Conservation (phyloP, 2,113 vertebrate genomes). For the Anser cygnoides region DNA sequence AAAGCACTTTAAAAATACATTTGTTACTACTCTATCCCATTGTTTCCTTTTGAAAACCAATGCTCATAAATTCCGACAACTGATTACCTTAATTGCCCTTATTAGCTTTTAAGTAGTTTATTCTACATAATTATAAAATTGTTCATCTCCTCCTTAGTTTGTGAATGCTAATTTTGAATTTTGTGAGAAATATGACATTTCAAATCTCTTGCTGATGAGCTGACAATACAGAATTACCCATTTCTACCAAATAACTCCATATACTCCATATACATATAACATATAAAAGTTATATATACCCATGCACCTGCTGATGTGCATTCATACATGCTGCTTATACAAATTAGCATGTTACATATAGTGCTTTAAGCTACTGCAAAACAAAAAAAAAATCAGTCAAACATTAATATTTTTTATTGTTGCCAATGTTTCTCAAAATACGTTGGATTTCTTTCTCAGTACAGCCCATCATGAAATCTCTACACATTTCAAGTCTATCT, state of each 20-base stretch:
- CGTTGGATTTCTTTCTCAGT: neutral
- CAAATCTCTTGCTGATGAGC: neutral
- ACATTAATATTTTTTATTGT: neutral
- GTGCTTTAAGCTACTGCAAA: neutral
- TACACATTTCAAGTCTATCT: neutral
- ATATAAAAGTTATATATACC: neutral
- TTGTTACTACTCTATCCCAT: neutral
- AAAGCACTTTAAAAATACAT: neutral
- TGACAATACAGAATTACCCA: neutral
- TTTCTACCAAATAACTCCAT: neutral
- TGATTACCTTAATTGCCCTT: neutral
- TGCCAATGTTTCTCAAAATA: neutral
- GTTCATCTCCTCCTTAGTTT: neutral
- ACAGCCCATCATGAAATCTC: neutral
- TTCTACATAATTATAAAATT: neutral
- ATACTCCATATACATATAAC: neutral
- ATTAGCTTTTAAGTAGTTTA: neutral
- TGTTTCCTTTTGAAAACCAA: neutral
- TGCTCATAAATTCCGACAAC: neutral
- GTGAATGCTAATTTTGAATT: neutral
- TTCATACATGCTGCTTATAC: neutral
- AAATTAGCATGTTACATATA: neutral
- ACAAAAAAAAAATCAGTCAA: neutral
- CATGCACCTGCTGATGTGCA: neutral
- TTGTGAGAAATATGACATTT: neutral